Evolutionary conservation across 2,113 vertebrate species (phyloP).

Genomic region (Tragulus kanchil): DNA sequence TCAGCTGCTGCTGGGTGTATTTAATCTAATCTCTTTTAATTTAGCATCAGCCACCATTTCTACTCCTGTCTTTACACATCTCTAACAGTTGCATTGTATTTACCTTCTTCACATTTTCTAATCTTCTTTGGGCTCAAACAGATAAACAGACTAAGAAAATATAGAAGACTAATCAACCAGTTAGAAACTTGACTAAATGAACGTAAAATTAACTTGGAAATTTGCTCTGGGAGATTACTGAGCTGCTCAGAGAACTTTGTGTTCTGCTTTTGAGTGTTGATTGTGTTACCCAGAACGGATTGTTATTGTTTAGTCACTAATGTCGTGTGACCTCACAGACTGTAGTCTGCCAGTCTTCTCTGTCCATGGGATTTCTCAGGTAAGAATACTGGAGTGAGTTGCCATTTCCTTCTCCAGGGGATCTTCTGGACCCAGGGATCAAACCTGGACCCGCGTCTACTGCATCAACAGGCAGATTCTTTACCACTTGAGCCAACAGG

Average conservation of each 20-base stretch:
- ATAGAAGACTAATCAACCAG: background rate
- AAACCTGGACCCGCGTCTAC: background rate
- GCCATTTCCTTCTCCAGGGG: background rate
- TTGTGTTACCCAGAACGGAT: rapidly evolving
- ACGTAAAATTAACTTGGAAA: background rate
- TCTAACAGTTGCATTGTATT: background rate
- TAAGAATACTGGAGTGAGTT: background rate
- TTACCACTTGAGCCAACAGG: background rate
- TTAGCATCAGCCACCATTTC: background rate
- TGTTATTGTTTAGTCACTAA: background rate
- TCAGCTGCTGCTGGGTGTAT: background rate
- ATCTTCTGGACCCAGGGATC: background rate
- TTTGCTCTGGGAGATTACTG: background rate
- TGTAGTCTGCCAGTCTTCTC: background rate
- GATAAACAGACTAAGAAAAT: background rate
- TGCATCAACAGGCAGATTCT: background rate
- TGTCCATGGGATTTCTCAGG: background rate
- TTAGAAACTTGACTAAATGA: background rate
- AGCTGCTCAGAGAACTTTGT: background rate
- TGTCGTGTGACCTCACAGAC: background rate
- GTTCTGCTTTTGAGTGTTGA: background rate
- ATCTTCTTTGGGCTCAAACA: background rate
- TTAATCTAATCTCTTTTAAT: background rate
- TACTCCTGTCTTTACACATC: background rate
- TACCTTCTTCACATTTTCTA: background rate